phyloP scores from a whole-genome alignment of 2,888 invertebrate species.

The Archips crataeganus region DNA sequence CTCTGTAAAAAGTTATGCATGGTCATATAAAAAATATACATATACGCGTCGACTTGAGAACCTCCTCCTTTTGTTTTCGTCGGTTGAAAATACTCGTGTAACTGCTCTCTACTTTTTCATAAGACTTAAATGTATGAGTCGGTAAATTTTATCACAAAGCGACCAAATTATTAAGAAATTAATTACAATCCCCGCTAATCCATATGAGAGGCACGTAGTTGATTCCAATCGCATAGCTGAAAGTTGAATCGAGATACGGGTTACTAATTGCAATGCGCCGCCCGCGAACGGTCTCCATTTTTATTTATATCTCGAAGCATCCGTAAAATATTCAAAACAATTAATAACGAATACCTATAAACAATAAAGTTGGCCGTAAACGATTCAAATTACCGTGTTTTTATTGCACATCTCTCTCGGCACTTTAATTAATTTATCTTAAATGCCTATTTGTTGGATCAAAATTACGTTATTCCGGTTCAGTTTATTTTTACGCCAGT shows the following conservation, averaged over 20 bases:
- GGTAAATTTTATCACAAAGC: constrained; percentile 10
- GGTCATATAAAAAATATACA: too few relatives aligned
- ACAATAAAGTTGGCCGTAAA: constrained; percentile 53
- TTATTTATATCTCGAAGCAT: constrained; percentile 33
- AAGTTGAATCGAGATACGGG: constrained; percentile 19
- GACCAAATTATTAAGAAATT: constrained; percentile 12
- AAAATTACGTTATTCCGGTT: constrained; percentile 26
- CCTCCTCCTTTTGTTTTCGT: too few relatives aligned
- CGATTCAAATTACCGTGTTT: constrained; percentile 58
- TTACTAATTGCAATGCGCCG: constrained; percentile 28
- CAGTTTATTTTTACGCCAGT: constrained; percentile 9
- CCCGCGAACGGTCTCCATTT: constrained; percentile 24
- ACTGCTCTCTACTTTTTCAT: too few relatives aligned
- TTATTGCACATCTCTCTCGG: constrained; percentile 46
- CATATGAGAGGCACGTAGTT: constrained; percentile 2
- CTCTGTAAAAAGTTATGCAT: too few relatives aligned
- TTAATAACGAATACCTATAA: constrained; percentile 51
- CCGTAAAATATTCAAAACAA: constrained; percentile 54
- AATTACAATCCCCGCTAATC: constrained; percentile 9
- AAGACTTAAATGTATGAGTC: background rate
- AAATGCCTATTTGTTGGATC: constrained; percentile 29
- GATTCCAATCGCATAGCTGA: constrained; percentile 24
- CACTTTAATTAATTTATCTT: constrained; percentile 37
- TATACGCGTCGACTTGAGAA: too few relatives aligned
- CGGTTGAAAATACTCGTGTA: too few relatives aligned